Conservation (phyloP, 2,113 vertebrate species). For the Rostratula benghalensis region DNA sequence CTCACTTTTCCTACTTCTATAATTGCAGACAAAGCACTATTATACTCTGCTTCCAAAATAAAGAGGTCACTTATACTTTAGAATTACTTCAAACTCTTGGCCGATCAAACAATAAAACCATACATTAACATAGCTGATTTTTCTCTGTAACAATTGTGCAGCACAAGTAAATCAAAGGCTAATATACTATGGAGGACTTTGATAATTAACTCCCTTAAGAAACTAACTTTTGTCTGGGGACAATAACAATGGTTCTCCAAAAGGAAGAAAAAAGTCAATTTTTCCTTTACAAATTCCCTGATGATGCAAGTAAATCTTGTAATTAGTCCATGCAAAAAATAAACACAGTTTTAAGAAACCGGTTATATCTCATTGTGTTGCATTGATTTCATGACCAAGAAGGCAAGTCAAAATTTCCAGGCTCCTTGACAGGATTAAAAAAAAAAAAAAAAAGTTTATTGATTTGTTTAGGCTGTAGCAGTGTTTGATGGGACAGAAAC, state of each 20-base stretch:
- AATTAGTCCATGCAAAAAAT: background rate
- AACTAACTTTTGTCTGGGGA: background rate
- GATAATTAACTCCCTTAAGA: slow-evolving; percentile 46
- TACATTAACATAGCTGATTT: background rate
- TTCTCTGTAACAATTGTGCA: background rate
- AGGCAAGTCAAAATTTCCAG: background rate
- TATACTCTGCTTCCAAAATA: background rate
- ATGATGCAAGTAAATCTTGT: background rate
- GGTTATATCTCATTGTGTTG: background rate
- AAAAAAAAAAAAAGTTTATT: background rate
- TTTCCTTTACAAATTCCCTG: slow-evolving; percentile 7
- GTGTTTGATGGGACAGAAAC: background rate
- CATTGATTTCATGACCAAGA: background rate
- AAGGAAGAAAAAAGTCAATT: background rate
- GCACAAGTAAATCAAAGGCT: background rate
- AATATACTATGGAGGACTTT: background rate
- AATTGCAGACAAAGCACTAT: background rate
- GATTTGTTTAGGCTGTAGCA: background rate
- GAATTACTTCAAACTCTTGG: background rate
- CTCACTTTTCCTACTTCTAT: background rate
- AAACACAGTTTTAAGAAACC: background rate
- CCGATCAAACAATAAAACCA: background rate
- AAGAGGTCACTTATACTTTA: background rate
- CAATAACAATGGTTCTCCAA: background rate
- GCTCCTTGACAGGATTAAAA: background rate